phyloP scores from a whole-genome alignment of 2,797 vertebrate genomes.

The Catostomus latipinnis region DNA sequence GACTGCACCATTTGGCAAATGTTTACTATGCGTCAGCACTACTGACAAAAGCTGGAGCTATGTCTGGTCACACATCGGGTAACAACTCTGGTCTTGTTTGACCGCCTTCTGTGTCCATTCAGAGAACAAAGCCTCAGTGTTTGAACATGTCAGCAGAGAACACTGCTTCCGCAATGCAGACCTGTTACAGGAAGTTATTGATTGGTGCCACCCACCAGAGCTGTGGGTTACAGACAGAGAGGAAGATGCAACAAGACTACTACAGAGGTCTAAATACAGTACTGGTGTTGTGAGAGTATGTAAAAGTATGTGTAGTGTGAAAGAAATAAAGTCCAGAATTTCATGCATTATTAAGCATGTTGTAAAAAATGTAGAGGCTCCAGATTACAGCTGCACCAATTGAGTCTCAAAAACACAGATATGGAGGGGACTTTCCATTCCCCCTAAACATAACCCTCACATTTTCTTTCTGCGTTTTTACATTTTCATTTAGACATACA shows the following conservation, averaged over 20 bases:
- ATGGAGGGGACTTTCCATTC: too few relatives aligned
- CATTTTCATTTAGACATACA: too few relatives aligned
- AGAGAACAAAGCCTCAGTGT: constrained; percentile 70
- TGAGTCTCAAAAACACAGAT: constrained; percentile 5
- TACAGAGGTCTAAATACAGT: not conserved
- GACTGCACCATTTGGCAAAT: constrained; percentile 72
- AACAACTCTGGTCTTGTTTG: constrained; percentile 69
- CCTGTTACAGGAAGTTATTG: constrained; percentile 48
- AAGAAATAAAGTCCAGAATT: constrained; percentile 2
- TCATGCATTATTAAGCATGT: constrained; percentile 14
- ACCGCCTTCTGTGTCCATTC: constrained; percentile 54
- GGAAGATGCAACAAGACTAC: not conserved
- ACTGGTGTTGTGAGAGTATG: not conserved
- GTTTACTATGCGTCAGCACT: constrained; percentile 68
- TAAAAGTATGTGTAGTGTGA: too few relatives aligned
- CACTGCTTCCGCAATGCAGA: constrained; percentile 64
- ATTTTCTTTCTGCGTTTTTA: too few relatives aligned
- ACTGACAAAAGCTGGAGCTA: constrained; percentile 64
- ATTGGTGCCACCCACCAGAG: constrained; percentile 24
- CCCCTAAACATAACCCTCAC: too few relatives aligned
- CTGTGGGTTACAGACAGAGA: not conserved
- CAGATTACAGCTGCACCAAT: constrained; percentile 1
- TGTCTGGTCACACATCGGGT: constrained; percentile 58
- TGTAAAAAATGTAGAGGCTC: not conserved
- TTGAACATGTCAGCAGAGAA: constrained; percentile 61